Base-by-base conservation (phyloP, 2,113 vertebrate genomes). In the Rhea americana region DNA sequence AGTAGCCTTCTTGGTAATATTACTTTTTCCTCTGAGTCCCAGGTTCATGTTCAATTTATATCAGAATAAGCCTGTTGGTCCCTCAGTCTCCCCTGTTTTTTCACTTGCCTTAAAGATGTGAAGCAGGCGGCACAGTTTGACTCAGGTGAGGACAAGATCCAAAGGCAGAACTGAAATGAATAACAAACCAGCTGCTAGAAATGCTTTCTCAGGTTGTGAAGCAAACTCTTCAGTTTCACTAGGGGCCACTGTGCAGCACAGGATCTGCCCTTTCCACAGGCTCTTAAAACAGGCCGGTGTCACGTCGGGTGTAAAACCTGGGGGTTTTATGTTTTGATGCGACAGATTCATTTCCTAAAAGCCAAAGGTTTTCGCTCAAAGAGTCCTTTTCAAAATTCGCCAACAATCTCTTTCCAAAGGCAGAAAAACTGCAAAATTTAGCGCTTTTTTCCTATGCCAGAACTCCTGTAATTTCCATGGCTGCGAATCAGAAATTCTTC, bases 171-270 rank as follows among this genome's bases (percentile, higher is more conserved):
- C 63, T 63, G 87, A 91, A 92, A 91, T 90, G 71, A 77, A 65
- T 32, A 85, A 87, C 89, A 93, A 92, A 51, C 61, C 94, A 92
- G 82, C 85, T 96, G 87, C 91, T 91, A 75, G 72, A 90, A 92
- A 87, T 91, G 43, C 62, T 85, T 90, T 88, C 1, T 2, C 87
- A 82, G 82, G 11, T 26, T 79, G 72, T 92, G 93, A 87, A 87
- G 91, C 87, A 87, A 93, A 53, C 89, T 74, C 4, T 72, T 85
- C 51, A 1, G 59, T 93, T 95, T 95, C 95, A 92, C 91, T 95
- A 93, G 94, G 68, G 89, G 94, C 89, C 96, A 96, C 95, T 94
- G 96, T 94, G 94, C 87, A 85, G 93, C 91, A 82, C 62, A 82
- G 91, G 53, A 93, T 79, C 5, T 0, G 30, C 74, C 71, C 89